phyloP scores from a whole-genome alignment of 2,797 vertebrate species.

The Bradypodion pumilum region DNA sequence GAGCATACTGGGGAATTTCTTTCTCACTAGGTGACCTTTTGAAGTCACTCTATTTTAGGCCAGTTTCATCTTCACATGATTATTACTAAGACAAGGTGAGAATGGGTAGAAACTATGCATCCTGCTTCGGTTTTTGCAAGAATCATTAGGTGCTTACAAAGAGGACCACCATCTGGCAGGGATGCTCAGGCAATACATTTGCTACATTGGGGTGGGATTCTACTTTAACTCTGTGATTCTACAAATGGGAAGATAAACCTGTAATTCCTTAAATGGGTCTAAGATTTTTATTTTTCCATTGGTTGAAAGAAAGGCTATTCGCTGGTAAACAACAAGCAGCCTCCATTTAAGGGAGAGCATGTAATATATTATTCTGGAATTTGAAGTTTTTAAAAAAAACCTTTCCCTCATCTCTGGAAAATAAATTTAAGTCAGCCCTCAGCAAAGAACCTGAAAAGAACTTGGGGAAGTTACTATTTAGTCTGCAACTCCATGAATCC shows the following conservation, averaged over 20 bases:
- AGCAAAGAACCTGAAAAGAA: too few species aligned
- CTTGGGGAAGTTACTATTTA: too few species aligned
- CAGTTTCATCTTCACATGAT: background rate
- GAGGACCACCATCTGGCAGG: background rate
- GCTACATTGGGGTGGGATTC: too few species aligned
- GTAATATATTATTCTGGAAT: too few species aligned
- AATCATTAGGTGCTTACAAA: background rate
- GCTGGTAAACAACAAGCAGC: background rate
- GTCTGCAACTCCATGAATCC: too few species aligned
- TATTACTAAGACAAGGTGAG: background rate
- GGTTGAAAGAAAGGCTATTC: background rate
- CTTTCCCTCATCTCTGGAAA: too few species aligned
- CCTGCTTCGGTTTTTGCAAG: background rate
- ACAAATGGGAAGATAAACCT: background rate
- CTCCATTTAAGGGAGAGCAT: too few species aligned
- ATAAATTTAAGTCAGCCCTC: too few species aligned
- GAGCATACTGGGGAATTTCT: too few species aligned
- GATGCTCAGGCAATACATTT: background rate
- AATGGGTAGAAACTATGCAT: background rate
- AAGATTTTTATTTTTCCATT: background rate
- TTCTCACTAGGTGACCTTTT: background rate
- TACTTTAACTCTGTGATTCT: too few species aligned
- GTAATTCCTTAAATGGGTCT: background rate
- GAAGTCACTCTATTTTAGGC: background rate
- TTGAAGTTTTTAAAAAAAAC: too few species aligned